These are phyloP conservation scores for Lanius ludovicianus DNA, from an alignment of 2,113 vertebrate species.

Conservation along the genomic window DNA sequence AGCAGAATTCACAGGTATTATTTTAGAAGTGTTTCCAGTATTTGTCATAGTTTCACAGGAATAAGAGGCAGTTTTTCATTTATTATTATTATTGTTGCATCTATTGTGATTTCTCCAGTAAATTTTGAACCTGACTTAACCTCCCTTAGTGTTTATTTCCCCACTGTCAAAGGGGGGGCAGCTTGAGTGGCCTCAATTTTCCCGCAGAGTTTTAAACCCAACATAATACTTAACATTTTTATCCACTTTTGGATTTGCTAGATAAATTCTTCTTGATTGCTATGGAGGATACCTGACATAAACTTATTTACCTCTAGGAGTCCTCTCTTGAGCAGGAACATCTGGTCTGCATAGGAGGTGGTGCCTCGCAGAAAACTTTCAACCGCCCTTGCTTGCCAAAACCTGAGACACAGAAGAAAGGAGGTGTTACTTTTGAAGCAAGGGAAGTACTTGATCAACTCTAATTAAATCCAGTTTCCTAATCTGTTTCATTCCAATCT, in stretches of 20 bases:
- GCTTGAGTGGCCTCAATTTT: background rate
- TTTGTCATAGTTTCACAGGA: background rate
- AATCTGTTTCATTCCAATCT: background rate
- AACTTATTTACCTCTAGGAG: conserved; percentile 86
- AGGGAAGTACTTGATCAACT: background rate
- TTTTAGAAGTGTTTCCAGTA: background rate
- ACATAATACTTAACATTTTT: background rate
- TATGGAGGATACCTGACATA: background rate
- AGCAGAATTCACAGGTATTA: background rate
- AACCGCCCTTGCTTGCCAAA: conserved; percentile 98
- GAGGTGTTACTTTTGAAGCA: background rate
- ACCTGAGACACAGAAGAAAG: conserved; percentile 73
- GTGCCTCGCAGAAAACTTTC: conserved; percentile 97
- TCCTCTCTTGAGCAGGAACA: conserved; percentile 96
- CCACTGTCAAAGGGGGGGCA: background rate
- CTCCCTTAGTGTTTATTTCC: background rate
- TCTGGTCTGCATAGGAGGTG: conserved; percentile 98
- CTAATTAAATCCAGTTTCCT: background rate
- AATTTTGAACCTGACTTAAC: background rate
- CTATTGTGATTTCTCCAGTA: background rate
- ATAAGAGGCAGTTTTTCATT: background rate
- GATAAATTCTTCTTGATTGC: background rate
- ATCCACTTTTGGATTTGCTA: background rate
- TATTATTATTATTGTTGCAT: background rate
- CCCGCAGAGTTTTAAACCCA: background rate